phyloP scores from a whole-genome alignment of 53 echinoderm and acorn worm genomes.

The Echinarachnius parma region DNA sequence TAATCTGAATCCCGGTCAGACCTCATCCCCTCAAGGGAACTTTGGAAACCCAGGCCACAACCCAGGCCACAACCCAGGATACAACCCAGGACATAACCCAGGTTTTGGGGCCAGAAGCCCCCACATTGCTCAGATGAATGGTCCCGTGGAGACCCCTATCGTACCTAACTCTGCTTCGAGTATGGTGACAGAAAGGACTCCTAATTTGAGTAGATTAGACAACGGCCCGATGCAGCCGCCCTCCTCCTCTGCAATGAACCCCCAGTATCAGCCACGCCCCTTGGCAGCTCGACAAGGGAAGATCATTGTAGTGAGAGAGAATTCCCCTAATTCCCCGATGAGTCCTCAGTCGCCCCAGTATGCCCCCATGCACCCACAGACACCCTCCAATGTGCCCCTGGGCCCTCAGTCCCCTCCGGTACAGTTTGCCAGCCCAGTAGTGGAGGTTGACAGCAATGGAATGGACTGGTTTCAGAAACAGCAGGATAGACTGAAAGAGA shows the following conservation, averaged over 20 bases:
- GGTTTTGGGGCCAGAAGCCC: constrained; percentile 14
- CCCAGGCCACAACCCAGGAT: too few relatives aligned
- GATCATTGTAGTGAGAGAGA: too few relatives aligned
- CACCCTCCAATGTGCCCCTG: constrained; percentile 18
- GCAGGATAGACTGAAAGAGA: constrained; percentile 82
- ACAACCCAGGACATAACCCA: too few relatives aligned
- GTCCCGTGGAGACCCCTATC: constrained; percentile 49
- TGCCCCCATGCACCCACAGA: too few relatives aligned
- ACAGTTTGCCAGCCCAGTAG: constrained; percentile 24
- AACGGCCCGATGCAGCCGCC: constrained; percentile 6
- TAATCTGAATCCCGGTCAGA: constrained; percentile 27
- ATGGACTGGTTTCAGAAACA: constrained; percentile 85
- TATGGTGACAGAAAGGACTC: constrained; percentile 41
- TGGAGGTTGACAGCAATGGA: constrained; percentile 56
- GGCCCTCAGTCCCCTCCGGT: not conserved
- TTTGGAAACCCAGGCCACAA: not conserved
- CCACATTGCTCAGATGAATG: constrained; percentile 39
- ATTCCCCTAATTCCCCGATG: constrained; percentile 17
- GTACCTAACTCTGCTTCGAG: constrained; percentile 24
- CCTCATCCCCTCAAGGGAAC: too few relatives aligned
- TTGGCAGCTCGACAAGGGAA: too few relatives aligned
- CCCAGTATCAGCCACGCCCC: constrained; percentile 26
- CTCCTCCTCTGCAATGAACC: not conserved
- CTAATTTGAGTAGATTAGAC: constrained; percentile 11
- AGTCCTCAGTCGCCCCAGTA: not conserved